These are phyloP conservation scores for Pampusana beccarii DNA, from an alignment of 2,113 vertebrate genomes.

Conservation along the genomic window DNA sequence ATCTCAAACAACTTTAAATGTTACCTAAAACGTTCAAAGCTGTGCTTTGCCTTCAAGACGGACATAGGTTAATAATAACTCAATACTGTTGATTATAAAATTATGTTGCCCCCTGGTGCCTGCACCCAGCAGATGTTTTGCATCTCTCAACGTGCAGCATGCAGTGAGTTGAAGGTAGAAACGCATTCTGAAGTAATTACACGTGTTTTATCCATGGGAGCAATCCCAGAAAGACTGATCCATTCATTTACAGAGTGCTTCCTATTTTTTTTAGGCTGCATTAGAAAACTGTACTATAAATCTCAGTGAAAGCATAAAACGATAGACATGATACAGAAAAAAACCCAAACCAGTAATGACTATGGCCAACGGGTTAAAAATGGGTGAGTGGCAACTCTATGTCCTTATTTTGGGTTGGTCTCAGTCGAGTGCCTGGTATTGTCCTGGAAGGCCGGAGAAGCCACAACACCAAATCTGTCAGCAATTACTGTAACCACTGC, in stretches of 20 bases:
- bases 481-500: background rate
- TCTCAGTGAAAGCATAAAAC: background rate
- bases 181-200: background rate
- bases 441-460: background rate
- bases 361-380: background rate
- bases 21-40: background rate
- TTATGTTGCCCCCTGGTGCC: constrained; percentile 38
- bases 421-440: background rate
- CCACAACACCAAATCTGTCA: background rate
- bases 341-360: background rate
- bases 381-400: background rate
- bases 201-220: background rate
- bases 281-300: background rate
- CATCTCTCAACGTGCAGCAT: background rate
- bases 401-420: background rate
- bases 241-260: background rate
- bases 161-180: background rate
- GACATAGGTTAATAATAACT: background rate
- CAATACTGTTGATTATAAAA: background rate
- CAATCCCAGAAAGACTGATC: background rate
- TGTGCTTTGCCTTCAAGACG: background rate
- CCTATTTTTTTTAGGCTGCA: background rate
- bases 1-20: background rate
- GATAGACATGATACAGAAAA: background rate
- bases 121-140: background rate